phyloP scores from a whole-genome alignment of 2,113 vertebrate species.

The Laticauda laticaudata region DNA sequence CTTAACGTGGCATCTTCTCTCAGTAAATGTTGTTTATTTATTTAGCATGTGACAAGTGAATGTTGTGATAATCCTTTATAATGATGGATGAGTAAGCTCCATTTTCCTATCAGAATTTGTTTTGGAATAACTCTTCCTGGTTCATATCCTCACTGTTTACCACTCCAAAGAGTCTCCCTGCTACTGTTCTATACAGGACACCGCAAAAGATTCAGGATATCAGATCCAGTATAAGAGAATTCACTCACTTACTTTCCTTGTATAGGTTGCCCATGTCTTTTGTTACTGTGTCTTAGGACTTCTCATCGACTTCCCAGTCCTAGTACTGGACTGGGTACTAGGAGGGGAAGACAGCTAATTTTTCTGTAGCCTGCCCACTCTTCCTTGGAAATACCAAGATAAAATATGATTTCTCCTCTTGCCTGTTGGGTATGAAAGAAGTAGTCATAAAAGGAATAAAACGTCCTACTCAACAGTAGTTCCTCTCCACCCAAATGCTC shows the following conservation, averaged over 20 bases:
- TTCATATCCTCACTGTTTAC: not conserved
- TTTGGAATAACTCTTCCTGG: not conserved
- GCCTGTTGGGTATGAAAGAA: not conserved
- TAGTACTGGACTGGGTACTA: not conserved
- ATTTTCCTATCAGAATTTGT: not conserved
- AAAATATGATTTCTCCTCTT: not conserved
- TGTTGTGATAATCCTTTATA: not conserved
- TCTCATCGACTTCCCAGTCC: not conserved
- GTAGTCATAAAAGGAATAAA: not conserved
- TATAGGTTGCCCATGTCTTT: not conserved
- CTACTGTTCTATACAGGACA: not conserved
- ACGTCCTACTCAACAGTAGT: not conserved
- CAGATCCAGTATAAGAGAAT: not conserved
- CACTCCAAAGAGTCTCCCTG: not conserved
- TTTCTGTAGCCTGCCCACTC: not conserved
- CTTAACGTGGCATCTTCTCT: not conserved
- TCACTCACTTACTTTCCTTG: not conserved
- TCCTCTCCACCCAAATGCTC: not conserved
- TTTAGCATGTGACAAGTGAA: not conserved
- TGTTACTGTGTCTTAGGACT: not conserved
- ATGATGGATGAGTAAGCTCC: not conserved
- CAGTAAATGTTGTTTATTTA: not conserved
- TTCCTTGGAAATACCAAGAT: not conserved
- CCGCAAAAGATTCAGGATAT: not conserved
- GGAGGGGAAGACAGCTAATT: not conserved